Conservation (phyloP, 2,888 invertebrate species). For the Copidosoma aretas region DNA sequence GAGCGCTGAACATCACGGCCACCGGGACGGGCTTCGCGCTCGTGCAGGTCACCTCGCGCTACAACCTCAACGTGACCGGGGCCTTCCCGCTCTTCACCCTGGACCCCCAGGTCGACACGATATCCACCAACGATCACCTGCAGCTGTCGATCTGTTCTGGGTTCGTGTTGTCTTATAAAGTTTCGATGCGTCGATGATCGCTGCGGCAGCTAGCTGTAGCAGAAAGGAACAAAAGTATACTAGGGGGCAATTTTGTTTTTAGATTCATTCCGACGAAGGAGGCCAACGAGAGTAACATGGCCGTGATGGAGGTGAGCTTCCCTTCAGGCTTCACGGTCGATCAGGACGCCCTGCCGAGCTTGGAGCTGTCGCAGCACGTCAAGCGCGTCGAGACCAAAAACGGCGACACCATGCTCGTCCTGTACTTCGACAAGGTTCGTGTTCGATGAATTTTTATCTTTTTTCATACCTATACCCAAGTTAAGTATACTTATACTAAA, state of each 20-base stretch:
- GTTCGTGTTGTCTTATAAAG: too few species aligned
- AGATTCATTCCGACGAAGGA: conserved; percentile 73
- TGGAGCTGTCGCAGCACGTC: conserved; percentile 67
- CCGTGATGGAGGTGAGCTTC: conserved; percentile 86
- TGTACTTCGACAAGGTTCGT: conserved; percentile 76
- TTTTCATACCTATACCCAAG: neutral
- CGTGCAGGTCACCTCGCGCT: conserved; percentile 79
- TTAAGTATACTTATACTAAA: neutral
- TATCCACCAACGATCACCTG: conserved; percentile 77
- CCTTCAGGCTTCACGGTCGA: conserved; percentile 93
- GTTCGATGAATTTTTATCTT: conserved; percentile 4
- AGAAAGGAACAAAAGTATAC: too few species aligned
- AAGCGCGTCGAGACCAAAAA: conserved; percentile 75
- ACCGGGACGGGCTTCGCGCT: conserved; percentile 82
- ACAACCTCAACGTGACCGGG: conserved; percentile 85
- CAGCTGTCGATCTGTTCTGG: conserved; percentile 83
- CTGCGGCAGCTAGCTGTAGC: too few species aligned
- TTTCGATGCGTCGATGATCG: too few species aligned
- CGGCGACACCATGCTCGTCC: conserved; percentile 70
- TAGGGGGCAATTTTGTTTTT: too few species aligned
- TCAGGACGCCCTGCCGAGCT: conserved; percentile 72
- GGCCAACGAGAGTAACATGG: conserved; percentile 83
- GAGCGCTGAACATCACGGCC: conserved; percentile 76
- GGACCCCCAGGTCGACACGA: conserved; percentile 84
- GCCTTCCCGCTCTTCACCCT: conserved; percentile 86